These are phyloP conservation scores for Malurus leucopterus DNA, from an alignment of 2,797 vertebrate genomes.

Conservation along the genomic window DNA sequence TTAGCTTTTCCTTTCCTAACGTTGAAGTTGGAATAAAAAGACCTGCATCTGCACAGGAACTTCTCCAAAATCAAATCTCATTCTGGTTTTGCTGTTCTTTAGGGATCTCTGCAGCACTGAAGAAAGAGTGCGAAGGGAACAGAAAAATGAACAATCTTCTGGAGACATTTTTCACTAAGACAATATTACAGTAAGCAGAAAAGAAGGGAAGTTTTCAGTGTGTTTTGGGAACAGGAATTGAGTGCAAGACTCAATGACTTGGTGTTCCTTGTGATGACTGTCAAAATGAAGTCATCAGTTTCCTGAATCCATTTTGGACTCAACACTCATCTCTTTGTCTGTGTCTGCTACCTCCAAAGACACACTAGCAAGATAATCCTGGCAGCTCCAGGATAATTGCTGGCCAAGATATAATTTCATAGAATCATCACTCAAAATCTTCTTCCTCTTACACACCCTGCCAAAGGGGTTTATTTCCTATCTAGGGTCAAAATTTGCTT, in stretches of 20 bases:
- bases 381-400: neutral
- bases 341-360: slow-evolving; percentile 9
- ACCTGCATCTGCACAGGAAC: neutral
- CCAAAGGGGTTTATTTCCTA: neutral
- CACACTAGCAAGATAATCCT: neutral
- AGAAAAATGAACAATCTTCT: neutral
- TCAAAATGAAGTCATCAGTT: slow-evolving; percentile 29
- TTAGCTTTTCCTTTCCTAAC: neutral
- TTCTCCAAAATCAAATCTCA: neutral
- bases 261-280: slow-evolving; percentile 3
- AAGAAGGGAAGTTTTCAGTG: neutral
- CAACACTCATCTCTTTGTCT: neutral
- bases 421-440: neutral
- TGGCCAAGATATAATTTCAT: neutral
- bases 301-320: slow-evolving; percentile 8
- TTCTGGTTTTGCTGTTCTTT: neutral
- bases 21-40: neutral
- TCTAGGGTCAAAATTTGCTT: neutral
- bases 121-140: neutral
- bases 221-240: neutral
- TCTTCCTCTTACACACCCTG: neutral
- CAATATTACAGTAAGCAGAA: neutral
- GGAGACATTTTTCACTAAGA: neutral
- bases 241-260: neutral
- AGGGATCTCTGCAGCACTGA: neutral